phyloP scores from a whole-genome alignment of 2,797 vertebrate genomes.

The Yasuhikotakia modesta region DNA sequence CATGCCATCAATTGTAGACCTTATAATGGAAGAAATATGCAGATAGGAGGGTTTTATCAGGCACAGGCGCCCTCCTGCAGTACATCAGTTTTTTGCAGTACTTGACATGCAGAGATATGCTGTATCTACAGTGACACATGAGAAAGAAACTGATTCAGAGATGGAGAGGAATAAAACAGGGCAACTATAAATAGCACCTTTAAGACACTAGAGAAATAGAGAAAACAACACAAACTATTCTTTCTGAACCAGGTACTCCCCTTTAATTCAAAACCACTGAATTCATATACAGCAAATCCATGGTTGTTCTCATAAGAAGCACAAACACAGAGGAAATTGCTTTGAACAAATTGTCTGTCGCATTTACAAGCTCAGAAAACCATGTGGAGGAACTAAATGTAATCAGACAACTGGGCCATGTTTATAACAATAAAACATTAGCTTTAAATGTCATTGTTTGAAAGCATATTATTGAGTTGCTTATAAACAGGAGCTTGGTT shows the following conservation, averaged over 20 bases:
- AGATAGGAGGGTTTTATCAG: conserved; percentile 40
- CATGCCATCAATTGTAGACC: conserved; percentile 2
- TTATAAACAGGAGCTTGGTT: conserved; percentile 35
- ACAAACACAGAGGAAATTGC: conserved; percentile 66
- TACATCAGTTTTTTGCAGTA: conserved; percentile 43
- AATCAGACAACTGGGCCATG: conserved; percentile 34
- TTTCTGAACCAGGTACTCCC: conserved; percentile 63
- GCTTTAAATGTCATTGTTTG: conserved; percentile 29
- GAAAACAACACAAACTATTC: conserved; percentile 34
- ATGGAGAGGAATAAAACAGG: conserved; percentile 70
- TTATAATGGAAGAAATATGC: conserved; percentile 12
- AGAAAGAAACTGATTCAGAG: conserved; percentile 45
- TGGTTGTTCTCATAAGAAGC: conserved; percentile 70
- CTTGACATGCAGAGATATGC: conserved; percentile 58
- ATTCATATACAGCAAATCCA: conserved; percentile 72
- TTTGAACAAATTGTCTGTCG: conserved; percentile 61
- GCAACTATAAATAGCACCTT: conserved; percentile 80
- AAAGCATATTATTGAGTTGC: conserved; percentile 25
- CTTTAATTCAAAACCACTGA: conserved; percentile 74
- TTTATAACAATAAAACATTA: conserved; percentile 42
- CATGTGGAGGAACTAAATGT: conserved; percentile 49
- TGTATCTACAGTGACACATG: conserved; percentile 44
- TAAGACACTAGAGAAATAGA: conserved; percentile 51
- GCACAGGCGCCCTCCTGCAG: conserved; percentile 5
- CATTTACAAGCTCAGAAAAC: conserved; percentile 70